phyloP scores from a whole-genome alignment of 2,888 invertebrate species.

The Eucera pruinosa region DNA sequence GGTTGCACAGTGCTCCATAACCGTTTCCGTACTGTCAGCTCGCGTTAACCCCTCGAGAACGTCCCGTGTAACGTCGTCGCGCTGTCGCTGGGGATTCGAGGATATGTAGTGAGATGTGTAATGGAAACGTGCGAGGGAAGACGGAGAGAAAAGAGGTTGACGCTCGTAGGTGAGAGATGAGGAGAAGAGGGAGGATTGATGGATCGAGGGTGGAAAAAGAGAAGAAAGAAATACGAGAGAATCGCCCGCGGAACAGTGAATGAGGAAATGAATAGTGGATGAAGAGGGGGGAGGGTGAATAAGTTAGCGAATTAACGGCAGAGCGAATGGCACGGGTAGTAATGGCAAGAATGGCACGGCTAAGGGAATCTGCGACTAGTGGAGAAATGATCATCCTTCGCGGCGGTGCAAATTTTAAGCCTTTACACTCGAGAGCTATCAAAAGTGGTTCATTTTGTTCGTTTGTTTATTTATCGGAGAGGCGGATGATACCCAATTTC shows the following conservation, averaged over 20 bases:
- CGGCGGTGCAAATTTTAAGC: no score
- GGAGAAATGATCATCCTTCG: background rate
- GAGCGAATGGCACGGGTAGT: background rate
- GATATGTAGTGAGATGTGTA: conserved; percentile 39
- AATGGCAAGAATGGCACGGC: background rate
- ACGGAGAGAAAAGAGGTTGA: conserved; percentile 1
- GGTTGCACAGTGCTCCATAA: conserved; percentile 39
- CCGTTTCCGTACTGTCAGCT: conserved; percentile 47
- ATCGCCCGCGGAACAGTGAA: no score
- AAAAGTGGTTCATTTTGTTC: no score
- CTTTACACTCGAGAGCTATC: no score
- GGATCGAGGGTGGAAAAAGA: background rate
- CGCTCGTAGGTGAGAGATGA: background rate
- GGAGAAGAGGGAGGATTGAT: conserved; percentile 23
- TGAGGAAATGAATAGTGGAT: conserved; percentile 21
- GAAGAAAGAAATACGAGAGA: background rate
- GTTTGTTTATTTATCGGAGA: no score
- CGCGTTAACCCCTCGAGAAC: conserved; percentile 54
- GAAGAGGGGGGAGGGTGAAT: conserved; percentile 11
- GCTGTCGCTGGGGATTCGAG: conserved; percentile 44
- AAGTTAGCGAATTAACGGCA: conserved; percentile 1
- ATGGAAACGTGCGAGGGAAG: conserved; percentile 14
- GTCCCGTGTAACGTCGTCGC: conserved; percentile 51
- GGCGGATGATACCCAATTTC: no score
- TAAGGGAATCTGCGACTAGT: background rate